phyloP scores from a whole-genome alignment of 2,113 vertebrate species.

The Podilymbus podiceps region DNA sequence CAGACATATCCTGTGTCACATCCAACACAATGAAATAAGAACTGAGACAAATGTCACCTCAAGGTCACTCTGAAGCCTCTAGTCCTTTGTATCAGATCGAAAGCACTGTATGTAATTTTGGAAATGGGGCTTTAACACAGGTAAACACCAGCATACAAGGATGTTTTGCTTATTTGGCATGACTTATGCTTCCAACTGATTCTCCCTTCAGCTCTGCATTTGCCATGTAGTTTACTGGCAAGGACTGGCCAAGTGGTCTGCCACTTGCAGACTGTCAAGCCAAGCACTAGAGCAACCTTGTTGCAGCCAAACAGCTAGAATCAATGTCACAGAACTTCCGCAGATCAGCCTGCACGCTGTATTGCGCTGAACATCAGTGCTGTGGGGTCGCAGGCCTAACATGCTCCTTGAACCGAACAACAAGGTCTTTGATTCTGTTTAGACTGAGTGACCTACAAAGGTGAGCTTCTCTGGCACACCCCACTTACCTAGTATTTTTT shows the following conservation, averaged over 20 bases:
- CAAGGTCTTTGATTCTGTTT: not conserved
- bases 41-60: not conserved
- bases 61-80: not conserved
- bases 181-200: not conserved
- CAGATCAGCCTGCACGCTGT: not conserved
- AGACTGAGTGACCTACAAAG: not conserved
- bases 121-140: not conserved
- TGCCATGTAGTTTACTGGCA: not conserved
- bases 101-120: not conserved
- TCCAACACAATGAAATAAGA: not conserved
- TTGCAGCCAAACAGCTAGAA: not conserved
- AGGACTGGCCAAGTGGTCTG: not conserved
- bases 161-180: not conserved
- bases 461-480: not conserved
- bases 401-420: accelerated
- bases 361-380: not conserved
- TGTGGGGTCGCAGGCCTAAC: not conserved
- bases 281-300: not conserved
- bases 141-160: not conserved
- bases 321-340: not conserved
- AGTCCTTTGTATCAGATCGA: not conserved
- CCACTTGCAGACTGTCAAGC: not conserved
- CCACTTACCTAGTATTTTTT: not conserved
- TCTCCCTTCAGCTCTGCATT: not conserved
- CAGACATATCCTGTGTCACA: not conserved